Base-by-base conservation (phyloP, 2,888 invertebrate species). In the Harmothoe impar region DNA sequence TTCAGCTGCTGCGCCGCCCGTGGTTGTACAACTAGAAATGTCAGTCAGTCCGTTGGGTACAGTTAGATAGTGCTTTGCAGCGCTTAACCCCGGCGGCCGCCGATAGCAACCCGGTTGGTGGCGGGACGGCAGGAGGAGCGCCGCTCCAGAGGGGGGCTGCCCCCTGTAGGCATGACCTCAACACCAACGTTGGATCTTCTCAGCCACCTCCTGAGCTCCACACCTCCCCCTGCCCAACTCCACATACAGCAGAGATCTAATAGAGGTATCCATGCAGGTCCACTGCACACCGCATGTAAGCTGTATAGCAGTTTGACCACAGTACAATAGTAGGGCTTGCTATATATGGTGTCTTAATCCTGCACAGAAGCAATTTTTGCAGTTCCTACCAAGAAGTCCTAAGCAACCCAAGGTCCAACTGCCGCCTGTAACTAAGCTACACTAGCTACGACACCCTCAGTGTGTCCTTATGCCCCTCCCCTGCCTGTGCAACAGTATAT, bases 21-120 rank as follows among this genome's bases (percentile, higher is more conserved):
- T 81, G 81, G 35, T 81, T 81, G 81, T 81, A 43, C 81, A 81
- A 81, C 81, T 81, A 81, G 81, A 81, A 81, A 81, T 81, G 81
- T 81, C 81, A 81, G 81, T 35, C 17, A 33, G 81, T 81, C 81
- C 81, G 81, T 43, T 81, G 10, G 81, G 81, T 81, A 43, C 81
- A 81, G 81, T 81, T 81, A 81, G 81, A 81, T 43, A 43, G 33
- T 81, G 81, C 81, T 81, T 81, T 20, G 81, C 81, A 33, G 81
- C n/a, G 81, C 81, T 81, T 81, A 81, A 81, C 81, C 81, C 81
- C 35, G 72, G n/a, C 72, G 23, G 43, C 81, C 81, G 81, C 81
- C 43, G 81, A 43, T 81, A 81, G 81, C 81, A 81, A 33, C 81
- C 81, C 81, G 33, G 23, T 35, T 81, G 81, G 81, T 81, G 43